phyloP scores from a whole-genome alignment of 2,888 invertebrate species.

The Antheraea yamamai region DNA sequence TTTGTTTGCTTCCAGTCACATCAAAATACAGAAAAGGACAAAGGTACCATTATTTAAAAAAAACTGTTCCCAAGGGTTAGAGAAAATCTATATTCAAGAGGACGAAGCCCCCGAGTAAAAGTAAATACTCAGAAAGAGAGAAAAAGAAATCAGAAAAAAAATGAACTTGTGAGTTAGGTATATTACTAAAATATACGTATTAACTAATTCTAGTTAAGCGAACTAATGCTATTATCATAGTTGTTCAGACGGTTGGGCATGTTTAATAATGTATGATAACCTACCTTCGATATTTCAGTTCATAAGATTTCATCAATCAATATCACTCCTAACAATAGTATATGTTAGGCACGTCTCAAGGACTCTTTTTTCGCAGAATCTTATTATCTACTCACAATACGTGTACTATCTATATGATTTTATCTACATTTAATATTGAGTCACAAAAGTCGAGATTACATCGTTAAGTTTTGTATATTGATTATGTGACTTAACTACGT shows the following conservation, averaged over 20 bases:
- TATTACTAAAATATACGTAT: too few species aligned
- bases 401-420: background rate
- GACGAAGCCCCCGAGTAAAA: too few species aligned
- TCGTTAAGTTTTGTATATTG: background rate
- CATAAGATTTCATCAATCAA: conserved; percentile 8
- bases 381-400: conserved; percentile 8
- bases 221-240: background rate
- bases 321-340: conserved; percentile 9
- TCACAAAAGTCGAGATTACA: background rate
- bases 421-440: background rate
- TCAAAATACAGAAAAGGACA: too few species aligned
- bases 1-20: too few species aligned
- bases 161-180: too few species aligned
- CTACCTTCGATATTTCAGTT: conserved; percentile 4
- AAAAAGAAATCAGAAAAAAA: too few species aligned
- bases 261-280: background rate
- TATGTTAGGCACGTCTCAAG: conserved; percentile 7
- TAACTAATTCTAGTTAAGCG: background rate
- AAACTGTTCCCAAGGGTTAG: too few species aligned
- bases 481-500: background rate
- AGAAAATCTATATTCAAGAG: too few species aligned
- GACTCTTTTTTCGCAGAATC: background rate
- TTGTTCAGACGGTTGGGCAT: background rate
- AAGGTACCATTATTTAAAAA: too few species aligned
- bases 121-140: too few species aligned